Evolutionary conservation across 2,113 vertebrate species (phyloP).

Genomic region (Saimiri boliviensis): DNA sequence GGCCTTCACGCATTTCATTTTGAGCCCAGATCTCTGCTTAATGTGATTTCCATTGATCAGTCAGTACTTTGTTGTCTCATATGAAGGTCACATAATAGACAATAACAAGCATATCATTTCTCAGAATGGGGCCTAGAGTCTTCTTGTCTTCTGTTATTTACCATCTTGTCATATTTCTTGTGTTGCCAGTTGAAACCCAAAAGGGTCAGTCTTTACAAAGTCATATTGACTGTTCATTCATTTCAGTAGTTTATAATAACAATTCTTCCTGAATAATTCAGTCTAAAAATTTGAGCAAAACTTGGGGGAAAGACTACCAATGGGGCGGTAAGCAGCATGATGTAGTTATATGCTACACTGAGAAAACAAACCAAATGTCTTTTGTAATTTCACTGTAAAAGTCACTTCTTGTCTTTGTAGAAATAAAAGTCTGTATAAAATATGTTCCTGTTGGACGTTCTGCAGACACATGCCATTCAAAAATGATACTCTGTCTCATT

Average conservation of each 20-base stretch:
- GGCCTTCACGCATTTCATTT: background rate
- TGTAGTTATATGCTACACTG: background rate
- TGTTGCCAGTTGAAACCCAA: background rate
- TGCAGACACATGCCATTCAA: background rate
- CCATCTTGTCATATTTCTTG: background rate
- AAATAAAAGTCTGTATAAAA: slow-evolving; percentile 13
- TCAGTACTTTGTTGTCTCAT: background rate
- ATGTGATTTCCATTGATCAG: background rate
- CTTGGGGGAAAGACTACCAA: background rate
- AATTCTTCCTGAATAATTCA: slow-evolving; percentile 22
- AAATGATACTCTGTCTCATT: background rate
- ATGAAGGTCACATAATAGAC: background rate
- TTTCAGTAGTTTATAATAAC: background rate
- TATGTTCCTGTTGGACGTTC: background rate
- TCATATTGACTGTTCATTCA: slow-evolving; percentile 39
- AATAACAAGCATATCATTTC: background rate
- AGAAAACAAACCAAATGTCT: slow-evolving; percentile 63
- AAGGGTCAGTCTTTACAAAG: slow-evolving; percentile 35
- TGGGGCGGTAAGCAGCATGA: slow-evolving; percentile 13
- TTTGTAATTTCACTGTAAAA: slow-evolving; percentile 40
- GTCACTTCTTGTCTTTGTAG: slow-evolving; percentile 44
- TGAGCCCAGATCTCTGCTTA: background rate
- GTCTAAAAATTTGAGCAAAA: slow-evolving; percentile 48
- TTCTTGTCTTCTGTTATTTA: background rate
- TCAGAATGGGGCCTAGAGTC: background rate